A percentile compares a stretch with the other conserved stretches of the same genome.
These are phyloP conservation scores for Channa maculata DNA, from an alignment of 2,113 vertebrate genomes.

Conservation along the genomic window DNA sequence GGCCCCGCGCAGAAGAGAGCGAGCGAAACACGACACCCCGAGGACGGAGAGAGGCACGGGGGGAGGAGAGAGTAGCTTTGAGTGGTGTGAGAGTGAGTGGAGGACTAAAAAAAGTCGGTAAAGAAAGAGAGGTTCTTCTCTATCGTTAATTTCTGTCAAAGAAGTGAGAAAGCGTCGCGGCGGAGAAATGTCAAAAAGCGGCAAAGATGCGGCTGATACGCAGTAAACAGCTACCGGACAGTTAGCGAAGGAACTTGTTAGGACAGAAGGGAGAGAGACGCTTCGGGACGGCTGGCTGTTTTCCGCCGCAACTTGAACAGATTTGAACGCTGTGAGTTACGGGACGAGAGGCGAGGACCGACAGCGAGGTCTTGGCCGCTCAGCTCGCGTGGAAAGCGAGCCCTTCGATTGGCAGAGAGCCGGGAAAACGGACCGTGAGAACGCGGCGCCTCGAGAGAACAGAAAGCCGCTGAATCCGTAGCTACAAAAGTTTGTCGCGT, in stretches of 20 bases:
- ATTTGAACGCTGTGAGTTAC: constrained; percentile 28
- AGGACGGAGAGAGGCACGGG: constrained; percentile 71
- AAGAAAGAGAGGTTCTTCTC: constrained; percentile 68
- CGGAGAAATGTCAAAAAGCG: constrained; percentile 67
- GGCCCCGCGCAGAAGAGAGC: constrained; percentile 78
- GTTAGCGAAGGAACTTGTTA: constrained; percentile 68
- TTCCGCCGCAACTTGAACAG: constrained; percentile 56
- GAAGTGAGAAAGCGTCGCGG: constrained; percentile 50
- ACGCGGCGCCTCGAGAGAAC: constrained; percentile 19
- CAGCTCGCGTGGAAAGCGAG: constrained; percentile 20
- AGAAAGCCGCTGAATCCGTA: constrained; percentile 38
- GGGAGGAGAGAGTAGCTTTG: constrained; percentile 68
- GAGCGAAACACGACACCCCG: constrained; percentile 89
- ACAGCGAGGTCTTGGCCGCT: constrained; percentile 34
- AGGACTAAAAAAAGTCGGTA: constrained; percentile 76
- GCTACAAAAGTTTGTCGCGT: constrained; percentile 64
- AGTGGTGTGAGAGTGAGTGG: constrained; percentile 71
- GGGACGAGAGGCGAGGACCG: constrained; percentile 36
- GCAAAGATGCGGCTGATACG: constrained; percentile 75
- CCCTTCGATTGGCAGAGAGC: constrained; percentile 23
- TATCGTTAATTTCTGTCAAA: constrained; percentile 59
- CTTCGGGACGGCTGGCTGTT: constrained; percentile 62
- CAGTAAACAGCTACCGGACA: constrained; percentile 67
- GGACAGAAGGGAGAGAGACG: constrained; percentile 30
- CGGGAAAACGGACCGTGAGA: constrained; percentile 23